A percentile compares a stretch with the other conserved stretches of the same genome.
phyloP scores from a whole-genome alignment of 2,113 vertebrate genomes.

The Protobothrops flavoviridis region DNA sequence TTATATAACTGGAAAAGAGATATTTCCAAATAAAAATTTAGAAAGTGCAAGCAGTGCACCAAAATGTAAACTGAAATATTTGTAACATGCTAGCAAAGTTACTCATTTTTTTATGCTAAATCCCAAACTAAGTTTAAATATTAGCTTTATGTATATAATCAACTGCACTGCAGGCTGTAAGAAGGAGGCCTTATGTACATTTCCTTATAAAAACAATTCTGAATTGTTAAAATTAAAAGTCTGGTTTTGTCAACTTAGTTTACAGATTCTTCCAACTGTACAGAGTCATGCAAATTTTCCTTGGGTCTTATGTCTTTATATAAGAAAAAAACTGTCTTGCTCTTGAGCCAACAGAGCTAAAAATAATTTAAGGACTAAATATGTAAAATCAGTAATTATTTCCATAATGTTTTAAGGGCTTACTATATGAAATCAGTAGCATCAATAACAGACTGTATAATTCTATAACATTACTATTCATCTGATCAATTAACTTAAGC shows the following conservation, averaged over 20 bases:
- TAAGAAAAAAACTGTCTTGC: neutral
- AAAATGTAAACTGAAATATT: conserved; percentile 35
- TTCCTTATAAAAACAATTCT: neutral
- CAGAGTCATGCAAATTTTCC: neutral
- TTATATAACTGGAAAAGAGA: conserved; percentile 36
- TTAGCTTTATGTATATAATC: conserved; percentile 18
- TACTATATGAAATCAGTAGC: neutral
- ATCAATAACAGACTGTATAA: neutral
- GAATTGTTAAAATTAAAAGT: neutral
- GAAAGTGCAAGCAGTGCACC: conserved; percentile 36
- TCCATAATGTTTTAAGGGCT: neutral
- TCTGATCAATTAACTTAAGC: neutral
- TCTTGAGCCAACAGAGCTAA: neutral
- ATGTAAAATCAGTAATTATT: neutral
- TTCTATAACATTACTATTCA: neutral
- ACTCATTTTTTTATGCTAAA: neutral
- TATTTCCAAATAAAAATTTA: conserved; percentile 38
- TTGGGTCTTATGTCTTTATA: neutral
- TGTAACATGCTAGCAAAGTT: conserved; percentile 26
- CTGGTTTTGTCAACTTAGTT: neutral
- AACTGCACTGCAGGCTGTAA: neutral
- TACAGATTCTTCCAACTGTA: neutral
- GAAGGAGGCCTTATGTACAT: neutral
- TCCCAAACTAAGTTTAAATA: conserved; percentile 27
- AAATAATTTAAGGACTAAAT: neutral